Base-by-base conservation (phyloP, 2,797 vertebrate species). In the Luscinia luscinia region DNA sequence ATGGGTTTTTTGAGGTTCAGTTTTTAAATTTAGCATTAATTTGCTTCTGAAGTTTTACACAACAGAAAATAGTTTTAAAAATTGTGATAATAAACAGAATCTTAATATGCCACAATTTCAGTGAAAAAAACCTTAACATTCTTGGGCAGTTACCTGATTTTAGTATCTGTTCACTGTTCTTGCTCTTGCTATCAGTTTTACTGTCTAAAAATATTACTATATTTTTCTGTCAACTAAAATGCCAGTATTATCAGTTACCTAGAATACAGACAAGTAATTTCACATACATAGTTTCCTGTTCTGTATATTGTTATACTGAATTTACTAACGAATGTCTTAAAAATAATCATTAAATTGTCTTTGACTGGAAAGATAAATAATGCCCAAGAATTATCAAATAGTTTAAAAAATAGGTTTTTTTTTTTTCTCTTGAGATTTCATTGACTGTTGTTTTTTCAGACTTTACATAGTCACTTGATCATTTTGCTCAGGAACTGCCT, bases 401-500 rank as follows among this genome's bases (percentile, higher is more conserved):
- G 43, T 61, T 92, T 64, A 22, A 24, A 72, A 84, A 92, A n/a
- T 34, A 43, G 15, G 6, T 78, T 48, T 62, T 62, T 46, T 62
- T 27, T 49, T 72, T 88, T 9, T 59, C 23, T 85, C 46, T 69
- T 61, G 16, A 67, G 24, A 76, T 82, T 84, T 92, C n/a, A 58
- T 32, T 84, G 46, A 69, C 46, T 78, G n/a, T 66, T 90, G 32
- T 15, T 90, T 93, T 93, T 87, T 74, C 57, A 63, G 75, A 54
- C 45, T 84, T 93, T 24, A 51, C 4, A 27, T 72, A 69, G 77
- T 89, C 49, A 49, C 41, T 85, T 93, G 32, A 43, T 57, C 27
- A 57, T 89, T 87, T 92, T 91, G 57, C 38, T 80, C 46, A 70
- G 82, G n/a, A 91, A 76, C 57, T 59, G 59, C 49, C 45, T 85